Evolutionary conservation across 2,888 invertebrate species (phyloP).

Genomic region (Hanleya hanleyi): DNA sequence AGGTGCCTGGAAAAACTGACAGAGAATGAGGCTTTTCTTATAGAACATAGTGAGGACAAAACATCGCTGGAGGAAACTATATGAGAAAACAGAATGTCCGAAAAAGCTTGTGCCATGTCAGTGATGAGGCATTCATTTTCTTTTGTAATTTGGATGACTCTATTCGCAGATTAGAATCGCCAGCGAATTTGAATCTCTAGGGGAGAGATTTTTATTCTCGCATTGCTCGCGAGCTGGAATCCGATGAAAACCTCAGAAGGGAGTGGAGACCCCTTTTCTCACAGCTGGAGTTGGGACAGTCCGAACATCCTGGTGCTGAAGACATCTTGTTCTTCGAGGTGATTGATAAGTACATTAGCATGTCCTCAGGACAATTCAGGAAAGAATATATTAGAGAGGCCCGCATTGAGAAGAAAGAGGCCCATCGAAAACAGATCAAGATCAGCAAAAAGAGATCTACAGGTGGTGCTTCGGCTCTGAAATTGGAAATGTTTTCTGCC

Average conservation of each 20-base stretch:
- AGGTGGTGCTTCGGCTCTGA: background rate
- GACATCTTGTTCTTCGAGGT: background rate
- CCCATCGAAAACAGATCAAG: background rate
- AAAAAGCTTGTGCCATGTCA: background rate
- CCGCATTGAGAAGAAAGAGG: background rate
- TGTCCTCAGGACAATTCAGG: background rate
- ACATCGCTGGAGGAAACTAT: background rate
- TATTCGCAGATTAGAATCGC: background rate
- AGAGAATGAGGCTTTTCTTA: background rate
- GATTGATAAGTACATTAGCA: background rate
- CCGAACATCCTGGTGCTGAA: background rate
- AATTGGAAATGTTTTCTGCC: too few relatives aligned
- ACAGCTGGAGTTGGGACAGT: too few relatives aligned
- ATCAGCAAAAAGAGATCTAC: background rate
- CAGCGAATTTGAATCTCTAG: background rate
- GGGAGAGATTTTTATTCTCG: background rate
- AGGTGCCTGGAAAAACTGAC: background rate
- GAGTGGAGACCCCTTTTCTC: background rate
- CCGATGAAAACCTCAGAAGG: background rate
- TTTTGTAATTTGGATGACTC: background rate
- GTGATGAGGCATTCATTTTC: background rate
- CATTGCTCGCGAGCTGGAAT: background rate
- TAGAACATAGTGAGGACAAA: background rate
- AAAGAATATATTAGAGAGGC: background rate
- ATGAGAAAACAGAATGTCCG: background rate